Base-by-base conservation (phyloP, 1,140 invertebrate genomes). In the Eueides isabella region DNA sequence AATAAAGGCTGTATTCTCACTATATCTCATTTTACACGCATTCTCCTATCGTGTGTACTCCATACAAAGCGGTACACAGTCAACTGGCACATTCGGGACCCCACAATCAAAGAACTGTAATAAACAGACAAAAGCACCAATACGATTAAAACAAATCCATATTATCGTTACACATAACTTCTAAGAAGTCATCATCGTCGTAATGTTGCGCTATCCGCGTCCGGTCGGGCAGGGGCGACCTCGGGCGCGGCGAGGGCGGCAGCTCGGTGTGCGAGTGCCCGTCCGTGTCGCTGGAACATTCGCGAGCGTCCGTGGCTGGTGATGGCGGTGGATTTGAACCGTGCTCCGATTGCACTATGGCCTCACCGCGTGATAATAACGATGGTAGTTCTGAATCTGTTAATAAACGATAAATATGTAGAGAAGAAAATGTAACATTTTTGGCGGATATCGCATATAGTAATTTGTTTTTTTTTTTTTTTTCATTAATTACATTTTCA, bases 271-370 rank as follows among this genome's bases (percentile, higher is more conserved):
- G 82, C 28, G 81, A 79, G 72, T 94, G 94, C 14, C 91, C 90
- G 74, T 94, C 91, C 12, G 94, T 94, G 80, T 96, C 96, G 70
- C 95, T 95, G 68, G 95, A 95, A 84, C 96, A 95, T 80, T 96
- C 96, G 28, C 96, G 95, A 73, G 95, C 94, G 87, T 96, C 95
- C 0, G 96, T 97, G 38, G 96, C 96, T 5, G 96, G 96, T 35
- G 96, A 97, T 12, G 96, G 96, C 14, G 96, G 96, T 28, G 96
- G 96, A 92, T 97, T 97, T 5, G 95, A 96, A 38, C 94, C 93
- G 88, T 91, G 89, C 73, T 90, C 88, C 0, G 88, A 85, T 71
- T 85, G 84, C 4, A 84, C 86, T 4, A 83, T 82, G 26, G 89
- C 85, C 72, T 91, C 91, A 35, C 91, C 87, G 30, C 91, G 85